Evolutionary conservation across 1,140 invertebrate genomes (phyloP).

Genomic region (Riptortus pedestris): DNA sequence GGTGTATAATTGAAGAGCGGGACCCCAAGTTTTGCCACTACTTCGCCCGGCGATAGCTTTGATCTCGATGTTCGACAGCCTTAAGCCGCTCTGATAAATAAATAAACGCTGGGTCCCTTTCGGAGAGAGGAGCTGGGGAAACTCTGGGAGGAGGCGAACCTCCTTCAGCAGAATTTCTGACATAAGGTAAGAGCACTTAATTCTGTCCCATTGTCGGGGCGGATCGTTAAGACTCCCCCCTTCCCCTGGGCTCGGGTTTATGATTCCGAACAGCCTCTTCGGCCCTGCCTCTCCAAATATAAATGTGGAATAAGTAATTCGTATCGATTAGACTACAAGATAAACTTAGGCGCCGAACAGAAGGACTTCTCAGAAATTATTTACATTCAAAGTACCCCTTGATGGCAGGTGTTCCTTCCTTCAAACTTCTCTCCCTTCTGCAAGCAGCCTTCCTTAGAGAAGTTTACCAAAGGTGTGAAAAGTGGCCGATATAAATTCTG

Average conservation of each 20-base stretch:
- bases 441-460: no score
- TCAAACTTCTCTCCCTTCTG: no score
- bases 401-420: no score
- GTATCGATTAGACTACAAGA: not conserved
- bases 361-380: no score
- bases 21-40: not conserved
- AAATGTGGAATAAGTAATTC: not conserved
- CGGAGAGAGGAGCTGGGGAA: not conserved
- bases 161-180: slow-evolving; percentile 9
- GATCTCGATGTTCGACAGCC: slow-evolving; percentile 4
- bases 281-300: not conserved
- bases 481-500: no score
- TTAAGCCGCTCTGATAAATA: slow-evolving; percentile 1
- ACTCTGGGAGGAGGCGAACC: not conserved
- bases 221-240: slow-evolving; percentile 2
- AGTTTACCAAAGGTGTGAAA: no score
- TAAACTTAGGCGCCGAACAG: no score
- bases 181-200: slow-evolving; percentile 14
- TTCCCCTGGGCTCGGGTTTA: not conserved
- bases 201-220: not conserved
- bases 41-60: slow-evolving; percentile 10
- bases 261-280: not conserved
- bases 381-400: no score
- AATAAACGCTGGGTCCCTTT: not conserved
- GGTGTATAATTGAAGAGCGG: not conserved